Evolutionary conservation across 2,113 vertebrate genomes (phyloP).

Genomic region (Thunnus maccoyii): DNA sequence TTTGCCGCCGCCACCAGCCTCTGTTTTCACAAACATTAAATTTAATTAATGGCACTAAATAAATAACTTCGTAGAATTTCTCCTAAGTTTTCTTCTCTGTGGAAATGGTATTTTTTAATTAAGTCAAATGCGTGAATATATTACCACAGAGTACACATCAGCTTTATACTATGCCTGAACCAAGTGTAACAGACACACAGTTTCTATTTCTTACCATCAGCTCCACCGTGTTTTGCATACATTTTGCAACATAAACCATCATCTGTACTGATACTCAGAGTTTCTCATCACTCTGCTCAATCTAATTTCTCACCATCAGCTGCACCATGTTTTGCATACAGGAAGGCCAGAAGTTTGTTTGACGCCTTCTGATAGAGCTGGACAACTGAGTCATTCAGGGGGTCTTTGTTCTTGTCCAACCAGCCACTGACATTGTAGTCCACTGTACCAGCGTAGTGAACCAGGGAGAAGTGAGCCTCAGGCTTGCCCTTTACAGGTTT

Average conservation of each 20-base stretch:
- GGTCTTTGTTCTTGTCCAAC: slow-evolving; percentile 93
- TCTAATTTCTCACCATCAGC: slow-evolving; percentile 43
- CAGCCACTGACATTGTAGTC: slow-evolving; percentile 93
- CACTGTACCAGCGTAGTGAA: slow-evolving; percentile 92
- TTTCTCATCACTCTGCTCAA: too few species aligned
- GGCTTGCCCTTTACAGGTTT: slow-evolving; percentile 87
- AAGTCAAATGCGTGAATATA: background rate
- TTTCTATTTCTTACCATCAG: slow-evolving; percentile 46
- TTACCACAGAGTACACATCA: too few species aligned
- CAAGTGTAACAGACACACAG: too few species aligned
- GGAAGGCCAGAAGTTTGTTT: slow-evolving; percentile 59
- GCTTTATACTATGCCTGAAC: too few species aligned
- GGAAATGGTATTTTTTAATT: too few species aligned
- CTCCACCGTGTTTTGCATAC: slow-evolving; percentile 34
- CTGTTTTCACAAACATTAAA: slow-evolving; percentile 33
- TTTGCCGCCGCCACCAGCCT: slow-evolving; percentile 44
- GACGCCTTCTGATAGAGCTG: slow-evolving; percentile 82
- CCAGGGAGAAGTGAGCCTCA: slow-evolving; percentile 89
- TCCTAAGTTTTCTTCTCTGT: too few species aligned
- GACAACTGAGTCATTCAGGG: slow-evolving; percentile 93
- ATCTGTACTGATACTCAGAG: too few species aligned
- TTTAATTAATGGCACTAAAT: too few species aligned
- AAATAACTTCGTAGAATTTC: too few species aligned
- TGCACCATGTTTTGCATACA: slow-evolving; percentile 48
- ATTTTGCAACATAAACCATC: background rate